Evolutionary conservation across 2,113 vertebrate genomes (phyloP), one percentile per base, ranked within the genome.

Genomic region (Apeltes quadracus): DNA sequence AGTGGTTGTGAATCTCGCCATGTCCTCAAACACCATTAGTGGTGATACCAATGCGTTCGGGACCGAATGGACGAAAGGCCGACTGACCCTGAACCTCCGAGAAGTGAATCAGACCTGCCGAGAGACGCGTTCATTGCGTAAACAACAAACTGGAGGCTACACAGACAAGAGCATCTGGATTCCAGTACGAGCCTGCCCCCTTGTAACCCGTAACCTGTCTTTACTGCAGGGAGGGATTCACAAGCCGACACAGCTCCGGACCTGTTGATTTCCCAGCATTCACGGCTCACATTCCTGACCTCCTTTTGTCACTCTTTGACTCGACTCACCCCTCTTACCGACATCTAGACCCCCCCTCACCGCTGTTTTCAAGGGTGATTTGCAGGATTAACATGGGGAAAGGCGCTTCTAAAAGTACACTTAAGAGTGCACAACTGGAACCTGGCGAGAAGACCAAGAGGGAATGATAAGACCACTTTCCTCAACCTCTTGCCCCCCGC

Each of bases 211-310:
- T 70, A 88, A 88, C 85, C 89, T 84, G 79, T 74, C 80, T 86
- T 92, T 90, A 87, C 48, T 41, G 79, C 22, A 32, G 72, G 72
- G 82, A 81, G 58, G 70, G 68, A 78, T 59, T 79, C 78, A 58
- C 81, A 74, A 75, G 76, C 77, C 90, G 79, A 83, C 83, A 75
- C 80, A 76, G 57, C 74, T 81, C 66, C 20, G 78, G 73, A 92
- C 87, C 88, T 90, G 84, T 83, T 86, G 84, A 85, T 81, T 84
- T 89, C 87, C 85, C 87, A 89, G 85, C 86, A 89, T 90, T 81
- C 91, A 44, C 72, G 22, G 77, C 87, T 89, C 78, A 63, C 90
- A 92, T 93, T 93, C 90, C 87, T 92, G 90, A 90, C 90, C 90
- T 92, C 90, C 82, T 92, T 92, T 84, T 89, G 90, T 92, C 90